These are phyloP conservation scores for Tachyglossus aculeatus DNA, from an alignment of 2,797 vertebrate genomes.

Conservation along the genomic window DNA sequence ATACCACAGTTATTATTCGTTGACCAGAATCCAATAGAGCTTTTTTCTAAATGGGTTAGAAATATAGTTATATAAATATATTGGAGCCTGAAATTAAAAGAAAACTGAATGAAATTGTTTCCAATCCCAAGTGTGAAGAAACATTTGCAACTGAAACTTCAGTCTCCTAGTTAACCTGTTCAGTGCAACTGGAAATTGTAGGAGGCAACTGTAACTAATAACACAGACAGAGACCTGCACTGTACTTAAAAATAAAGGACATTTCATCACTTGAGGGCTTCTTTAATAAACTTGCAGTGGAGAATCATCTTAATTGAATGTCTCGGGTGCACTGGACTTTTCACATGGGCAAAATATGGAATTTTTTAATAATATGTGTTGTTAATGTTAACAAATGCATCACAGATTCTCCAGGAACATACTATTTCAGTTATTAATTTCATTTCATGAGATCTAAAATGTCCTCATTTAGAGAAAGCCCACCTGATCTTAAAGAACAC, in stretches of 20 bases:
- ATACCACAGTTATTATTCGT: too few relatives aligned
- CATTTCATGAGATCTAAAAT: not conserved
- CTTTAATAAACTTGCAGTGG: slow-evolving; percentile 13
- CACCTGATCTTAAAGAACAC: too few relatives aligned
- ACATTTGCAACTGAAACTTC: not conserved
- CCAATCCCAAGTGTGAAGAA: not conserved
- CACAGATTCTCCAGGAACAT: not conserved
- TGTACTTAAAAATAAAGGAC: slow-evolving; percentile 30
- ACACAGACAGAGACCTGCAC: not conserved
- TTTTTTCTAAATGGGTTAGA: too few relatives aligned
- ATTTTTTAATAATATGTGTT: slow-evolving; percentile 2
- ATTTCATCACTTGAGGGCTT: not conserved
- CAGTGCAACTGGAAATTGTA: not conserved
- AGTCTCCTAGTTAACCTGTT: not conserved
- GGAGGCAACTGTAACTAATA: slow-evolving; percentile 2
- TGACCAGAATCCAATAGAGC: too few relatives aligned
- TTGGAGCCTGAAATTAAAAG: not conserved
- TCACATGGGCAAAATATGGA: slow-evolving; percentile 16
- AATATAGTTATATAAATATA: too few relatives aligned
- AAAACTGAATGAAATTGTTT: not conserved
- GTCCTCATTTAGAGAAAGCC: too few relatives aligned
- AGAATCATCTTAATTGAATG: slow-evolving; percentile 31
- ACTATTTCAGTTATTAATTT: slow-evolving; percentile 17
- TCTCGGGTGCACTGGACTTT: slow-evolving; percentile 9
- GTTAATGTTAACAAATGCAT: slow-evolving; percentile 9